These are phyloP conservation scores for Graphium colonna DNA, from an alignment of 2,888 invertebrate species.

Conservation along the genomic window DNA sequence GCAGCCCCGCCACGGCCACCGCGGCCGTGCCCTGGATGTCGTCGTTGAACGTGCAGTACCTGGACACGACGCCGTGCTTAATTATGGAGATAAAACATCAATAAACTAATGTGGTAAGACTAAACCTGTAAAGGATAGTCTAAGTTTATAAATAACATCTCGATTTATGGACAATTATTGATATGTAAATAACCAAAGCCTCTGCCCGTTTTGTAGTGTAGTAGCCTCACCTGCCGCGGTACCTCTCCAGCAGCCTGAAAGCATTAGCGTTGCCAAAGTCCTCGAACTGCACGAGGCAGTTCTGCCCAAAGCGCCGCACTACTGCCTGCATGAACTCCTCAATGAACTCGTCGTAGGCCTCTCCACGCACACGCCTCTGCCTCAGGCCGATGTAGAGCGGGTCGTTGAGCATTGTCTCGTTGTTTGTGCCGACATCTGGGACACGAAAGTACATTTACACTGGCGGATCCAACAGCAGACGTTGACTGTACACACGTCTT, in stretches of 20 bases:
- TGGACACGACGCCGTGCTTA: too few relatives aligned
- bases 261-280: constrained; percentile 99
- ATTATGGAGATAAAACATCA: too few relatives aligned
- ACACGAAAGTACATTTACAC: neutral
- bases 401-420: constrained; percentile 90
- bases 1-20: constrained; percentile 95
- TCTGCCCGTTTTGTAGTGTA: too few relatives aligned
- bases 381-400: constrained; percentile 96
- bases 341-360: constrained; percentile 93
- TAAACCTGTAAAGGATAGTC: too few relatives aligned
- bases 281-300: constrained; percentile 95
- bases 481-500: too few relatives aligned
- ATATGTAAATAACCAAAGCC: too few relatives aligned
- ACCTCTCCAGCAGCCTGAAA: constrained; percentile 94
- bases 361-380: constrained; percentile 90
- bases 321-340: constrained; percentile 98
- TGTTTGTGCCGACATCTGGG: constrained; percentile 94
- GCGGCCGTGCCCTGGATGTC: constrained; percentile 99
- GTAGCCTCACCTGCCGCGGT: constrained; percentile 89
- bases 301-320: constrained; percentile 91
- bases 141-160: too few relatives aligned
- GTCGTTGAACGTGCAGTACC: constrained; percentile 97
- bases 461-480: too few relatives aligned
- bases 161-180: too few relatives aligned
- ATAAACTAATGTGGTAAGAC: too few relatives aligned